Percentiles rank a stretch among this genome's conserved stretches.
Conservation (phyloP, 1,140 invertebrate genomes). For the Panagrolaimus sp. region DNA sequence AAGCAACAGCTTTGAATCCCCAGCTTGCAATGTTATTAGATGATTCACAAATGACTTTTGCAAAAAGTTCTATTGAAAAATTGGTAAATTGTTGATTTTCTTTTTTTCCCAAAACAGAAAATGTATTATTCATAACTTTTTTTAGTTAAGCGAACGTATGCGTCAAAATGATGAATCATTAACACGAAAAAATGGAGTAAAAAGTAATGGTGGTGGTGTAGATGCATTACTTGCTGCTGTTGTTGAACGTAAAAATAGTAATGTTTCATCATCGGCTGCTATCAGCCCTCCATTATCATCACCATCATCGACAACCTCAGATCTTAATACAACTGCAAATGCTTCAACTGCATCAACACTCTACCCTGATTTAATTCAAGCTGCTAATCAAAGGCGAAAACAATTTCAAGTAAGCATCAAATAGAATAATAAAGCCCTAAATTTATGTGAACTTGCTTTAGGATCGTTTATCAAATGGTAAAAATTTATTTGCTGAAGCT, state of each 20-base stretch:
- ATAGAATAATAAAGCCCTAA: conserved; percentile 16
- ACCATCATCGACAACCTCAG: conserved; percentile 15
- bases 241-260: conserved; percentile 21
- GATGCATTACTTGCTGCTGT: conserved; percentile 34
- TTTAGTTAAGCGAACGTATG: conserved; percentile 25
- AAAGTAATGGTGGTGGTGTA: conserved; percentile 23
- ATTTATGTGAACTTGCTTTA: too few species aligned
- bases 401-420: conserved; percentile 22
- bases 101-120: not conserved
- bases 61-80: conserved; percentile 36
- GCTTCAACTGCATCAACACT: conserved; percentile 20
- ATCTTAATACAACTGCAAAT: conserved; percentile 16
- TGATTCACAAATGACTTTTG: conserved; percentile 30
- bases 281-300: conserved; percentile 15
- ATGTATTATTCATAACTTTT: conserved; percentile 16
- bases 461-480: conserved; percentile 24
- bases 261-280: conserved; percentile 9
- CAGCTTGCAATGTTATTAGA: conserved; percentile 39
- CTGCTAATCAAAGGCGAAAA: conserved; percentile 29
- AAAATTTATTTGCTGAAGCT: conserved; percentile 35
- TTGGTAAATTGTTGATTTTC: conserved; percentile 16
- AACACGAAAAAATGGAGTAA: conserved; percentile 10
- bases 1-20: conserved; percentile 44
- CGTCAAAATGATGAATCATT: conserved; percentile 17
- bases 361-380: conserved; percentile 32